Base-by-base conservation (phyloP, 2,113 vertebrate species). In the Scytalopus superciliaris region DNA sequence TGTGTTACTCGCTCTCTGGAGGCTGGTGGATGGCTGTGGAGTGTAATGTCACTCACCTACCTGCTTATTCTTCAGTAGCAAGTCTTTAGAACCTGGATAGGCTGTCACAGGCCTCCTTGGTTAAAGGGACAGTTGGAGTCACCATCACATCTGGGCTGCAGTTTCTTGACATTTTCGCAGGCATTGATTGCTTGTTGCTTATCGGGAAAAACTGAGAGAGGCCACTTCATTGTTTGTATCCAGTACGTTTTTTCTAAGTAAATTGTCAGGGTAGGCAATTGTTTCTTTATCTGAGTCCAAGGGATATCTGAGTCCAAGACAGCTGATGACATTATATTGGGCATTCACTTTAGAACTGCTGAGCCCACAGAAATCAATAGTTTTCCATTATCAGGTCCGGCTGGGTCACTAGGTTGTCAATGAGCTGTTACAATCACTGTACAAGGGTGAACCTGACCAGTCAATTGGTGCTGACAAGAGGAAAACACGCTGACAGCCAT, bases 321-420 rank as follows among this genome's bases (percentile, higher is more conserved):
- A 98, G 98, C 98, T 98, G 98, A 99, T 98, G 98, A 98, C 95
- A 98, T 98, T 98, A 97, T 97, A 97, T 96, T 47, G 95, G 97
- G 97, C 97, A 93, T 98, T 98, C 98, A 98, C 98, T 98, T 97
- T 97, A 97, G 98, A 98, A 98, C 98, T 97, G 97, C 98, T 89
- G 97, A 98, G 97, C 98, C 97, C 97, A 97, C 95, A 96, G 98
- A 99, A 99, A 99, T 99, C 99, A 99, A 99, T 99, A 99, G 98
- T 98, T 99, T 99, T 99, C 99, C 99, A 99, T 99, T 99, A 99
- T 99, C 98, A 97, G 98, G 98, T 99, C 98, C 96, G 98, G 98
- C 98, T 98, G 98, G 99, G 99, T 99, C 99, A 99, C 98, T 98
- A 98, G 98, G 98, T 98, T 99, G 99, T 99, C 99, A 99, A 99